Conservation (phyloP, 1,140 invertebrate genomes). For the Drosophila ficusphila region DNA sequence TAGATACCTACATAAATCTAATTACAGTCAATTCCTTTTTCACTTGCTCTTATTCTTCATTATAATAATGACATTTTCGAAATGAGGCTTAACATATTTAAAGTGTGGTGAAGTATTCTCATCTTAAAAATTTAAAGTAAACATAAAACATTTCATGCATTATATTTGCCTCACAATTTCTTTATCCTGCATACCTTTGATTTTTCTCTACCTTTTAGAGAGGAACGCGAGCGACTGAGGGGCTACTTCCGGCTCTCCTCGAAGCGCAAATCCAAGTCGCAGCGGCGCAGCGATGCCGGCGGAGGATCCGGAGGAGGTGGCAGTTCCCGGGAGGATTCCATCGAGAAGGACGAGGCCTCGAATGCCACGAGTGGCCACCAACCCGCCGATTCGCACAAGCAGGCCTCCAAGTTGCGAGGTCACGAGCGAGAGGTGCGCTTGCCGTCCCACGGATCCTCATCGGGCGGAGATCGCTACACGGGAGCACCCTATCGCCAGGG, state of each 20-base stretch:
- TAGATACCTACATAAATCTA: no score
- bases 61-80: no score
- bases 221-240: conserved; percentile 87
- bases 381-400: conserved; percentile 5
- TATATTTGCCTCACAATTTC: no score
- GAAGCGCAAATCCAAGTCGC: conserved; percentile 58
- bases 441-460: conserved; percentile 23
- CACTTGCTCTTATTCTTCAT: no score
- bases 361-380: conserved; percentile 49
- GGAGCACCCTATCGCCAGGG: conserved; percentile 57
- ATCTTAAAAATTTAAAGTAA: no score
- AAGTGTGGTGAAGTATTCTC: no score
- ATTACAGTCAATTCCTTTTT: no score
- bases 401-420: background rate
- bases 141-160: no score
- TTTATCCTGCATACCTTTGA: no score
- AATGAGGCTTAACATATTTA: no score
- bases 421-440: conserved; percentile 37
- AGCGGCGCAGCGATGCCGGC: conserved; percentile 57
- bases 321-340: conserved; percentile 62
- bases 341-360: conserved; percentile 77
- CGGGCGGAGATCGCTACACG: conserved; percentile 49
- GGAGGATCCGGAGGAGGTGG: conserved; percentile 1
- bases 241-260: conserved; percentile 87
- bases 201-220: conserved; percentile 67